Base-by-base conservation (phyloP, 1,140 invertebrate genomes). In the Drosophila willistoni region DNA sequence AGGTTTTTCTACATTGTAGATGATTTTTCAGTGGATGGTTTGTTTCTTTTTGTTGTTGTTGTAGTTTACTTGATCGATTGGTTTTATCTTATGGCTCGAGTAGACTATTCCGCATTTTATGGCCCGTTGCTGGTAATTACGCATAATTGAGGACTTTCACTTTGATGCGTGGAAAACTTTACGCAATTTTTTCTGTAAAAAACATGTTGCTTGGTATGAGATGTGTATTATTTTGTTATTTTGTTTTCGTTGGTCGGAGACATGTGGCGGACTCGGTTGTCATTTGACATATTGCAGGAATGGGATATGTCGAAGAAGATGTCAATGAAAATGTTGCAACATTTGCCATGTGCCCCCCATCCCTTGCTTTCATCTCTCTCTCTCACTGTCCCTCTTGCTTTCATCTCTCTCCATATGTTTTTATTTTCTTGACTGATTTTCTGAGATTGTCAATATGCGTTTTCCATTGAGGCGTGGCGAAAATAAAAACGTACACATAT, bases 91-190 rank as follows among this genome's bases (percentile, higher is more conserved):
- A 76, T 87, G 82, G 82, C 12, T 41, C 68, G 79, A 47, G 33
- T 76, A 86, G 83, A 87, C 71, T 73, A 82, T 86, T 86, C 82
- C 82, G 82, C 83, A 86, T 86, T 87, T 74, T 84, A 73, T 72
- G 75, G 59, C 66, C 71, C 66, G 29, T 51, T 51, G 44, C 17
- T 80, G 79, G 69, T 73, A 87, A 87, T 87, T 79, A 82, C 83
- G 82, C 83, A 76, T 71, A 68, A 77, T 71, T 77, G 41, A 75
- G 44, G 62, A 77, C 72, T 74, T 78, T 82, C 79, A 66, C 63
- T 71, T 75, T 75, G 81, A 77, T 76, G 68, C 69, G 62, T 77
- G 79, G 71, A 81, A 76, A 87, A 77, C 77, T 74, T 86, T 73
- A 64, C 66, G 83, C 82, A 79, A 79, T 87, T 82, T 87, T 72